Evolutionary conservation across 2,888 invertebrate species (phyloP).

Genomic region (Melanostoma scalare): DNA sequence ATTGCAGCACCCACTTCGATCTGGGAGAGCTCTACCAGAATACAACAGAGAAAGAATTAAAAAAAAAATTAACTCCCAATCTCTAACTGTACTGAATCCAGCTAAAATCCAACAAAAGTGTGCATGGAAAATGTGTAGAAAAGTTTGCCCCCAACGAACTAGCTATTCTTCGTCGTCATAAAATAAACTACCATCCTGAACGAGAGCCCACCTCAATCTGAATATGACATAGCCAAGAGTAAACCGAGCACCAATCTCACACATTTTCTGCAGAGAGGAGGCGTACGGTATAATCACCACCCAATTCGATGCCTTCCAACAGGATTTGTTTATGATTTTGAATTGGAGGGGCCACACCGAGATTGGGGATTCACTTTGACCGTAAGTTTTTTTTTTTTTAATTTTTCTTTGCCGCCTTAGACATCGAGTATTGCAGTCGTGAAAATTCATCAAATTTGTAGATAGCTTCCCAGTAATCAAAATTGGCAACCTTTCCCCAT

Average conservation of each 20-base stretch:
- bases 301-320: constrained; percentile 47
- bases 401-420: not conserved
- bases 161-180: constrained; percentile 12
- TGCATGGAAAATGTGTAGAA: constrained; percentile 31
- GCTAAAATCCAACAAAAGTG: constrained; percentile 54
- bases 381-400: constrained; percentile 7
- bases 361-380: constrained; percentile 20
- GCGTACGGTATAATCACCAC: constrained; percentile 61
- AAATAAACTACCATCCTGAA: not conserved
- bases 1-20: constrained; percentile 47
- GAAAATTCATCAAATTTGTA: not conserved
- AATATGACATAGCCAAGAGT: constrained; percentile 36
- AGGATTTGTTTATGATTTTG: constrained; percentile 68
- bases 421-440: not conserved
- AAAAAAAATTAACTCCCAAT: constrained; percentile 7
- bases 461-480: too few species aligned
- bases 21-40: constrained; percentile 4
- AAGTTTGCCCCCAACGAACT: constrained; percentile 54
- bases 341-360: constrained; percentile 38
- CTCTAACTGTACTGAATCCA: constrained; percentile 58
- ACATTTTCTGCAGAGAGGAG: constrained; percentile 17
- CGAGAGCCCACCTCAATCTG: constrained; percentile 62
- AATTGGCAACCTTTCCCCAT: too few species aligned
- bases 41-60: constrained; percentile 6
- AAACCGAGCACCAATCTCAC: constrained; percentile 4